A percentile compares a stretch with the other conserved stretches of the same genome.
phyloP scores from a whole-genome alignment of 2,797 vertebrate species.

The Lepus townsendii region DNA sequence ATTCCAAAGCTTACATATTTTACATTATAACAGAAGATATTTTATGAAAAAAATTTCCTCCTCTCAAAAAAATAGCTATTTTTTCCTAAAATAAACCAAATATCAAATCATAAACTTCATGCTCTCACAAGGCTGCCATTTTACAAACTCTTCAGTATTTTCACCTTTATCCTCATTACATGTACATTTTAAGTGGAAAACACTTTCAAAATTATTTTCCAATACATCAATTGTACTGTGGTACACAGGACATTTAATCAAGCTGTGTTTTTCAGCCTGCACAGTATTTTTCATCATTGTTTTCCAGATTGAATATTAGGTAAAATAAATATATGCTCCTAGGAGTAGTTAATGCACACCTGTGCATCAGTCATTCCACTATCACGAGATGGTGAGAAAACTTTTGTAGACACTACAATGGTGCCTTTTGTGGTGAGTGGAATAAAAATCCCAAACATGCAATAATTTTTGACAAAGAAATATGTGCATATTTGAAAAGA shows the following conservation, averaged over 20 bases:
- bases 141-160: background rate
- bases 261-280: constrained; percentile 65
- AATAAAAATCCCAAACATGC: constrained; percentile 61
- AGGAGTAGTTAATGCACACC: background rate
- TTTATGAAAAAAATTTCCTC: background rate
- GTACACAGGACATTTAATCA: constrained; percentile 63
- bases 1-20: constrained; percentile 14
- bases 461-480: constrained; percentile 70
- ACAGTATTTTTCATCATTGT: constrained; percentile 75
- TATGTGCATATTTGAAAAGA: constrained; percentile 22
- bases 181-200: constrained; percentile 56
- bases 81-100: background rate
- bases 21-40: background rate
- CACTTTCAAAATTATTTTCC: constrained; percentile 76
- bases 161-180: background rate
- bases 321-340: constrained; percentile 76
- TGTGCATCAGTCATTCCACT: constrained; percentile 47
- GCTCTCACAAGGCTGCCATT: background rate
- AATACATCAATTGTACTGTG: constrained; percentile 64
- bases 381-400: constrained; percentile 58
- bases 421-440: constrained; percentile 66
- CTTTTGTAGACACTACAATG: constrained; percentile 54
- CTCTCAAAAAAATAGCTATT: background rate
- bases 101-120: constrained; percentile 6
- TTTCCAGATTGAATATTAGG: constrained; percentile 72